A percentile compares a stretch with the other conserved stretches of the same genome.
phyloP scores from a whole-genome alignment of 1,140 invertebrate species.

The Lepidotrigona ventralis region DNA sequence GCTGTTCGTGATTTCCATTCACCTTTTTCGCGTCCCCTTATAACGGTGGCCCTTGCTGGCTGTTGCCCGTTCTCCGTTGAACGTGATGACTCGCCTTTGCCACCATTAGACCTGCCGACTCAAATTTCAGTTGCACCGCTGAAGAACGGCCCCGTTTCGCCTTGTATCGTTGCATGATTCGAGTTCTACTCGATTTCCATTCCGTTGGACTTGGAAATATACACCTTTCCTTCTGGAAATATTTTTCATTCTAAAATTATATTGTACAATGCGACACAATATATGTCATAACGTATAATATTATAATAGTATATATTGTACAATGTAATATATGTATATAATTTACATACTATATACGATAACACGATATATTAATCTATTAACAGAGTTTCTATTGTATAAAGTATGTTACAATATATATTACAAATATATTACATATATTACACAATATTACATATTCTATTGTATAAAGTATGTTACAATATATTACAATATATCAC shows the following conservation, averaged over 20 bases:
- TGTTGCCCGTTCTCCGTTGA: slow-evolving; percentile 32
- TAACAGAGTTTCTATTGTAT: too few relatives aligned
- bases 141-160: slow-evolving; percentile 16
- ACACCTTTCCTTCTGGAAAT: neutral
- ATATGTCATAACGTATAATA: too few relatives aligned
- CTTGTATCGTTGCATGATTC: slow-evolving; percentile 26
- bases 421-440: too few relatives aligned
- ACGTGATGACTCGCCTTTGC: slow-evolving; percentile 75
- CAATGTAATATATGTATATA: too few relatives aligned
- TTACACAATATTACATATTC: too few relatives aligned
- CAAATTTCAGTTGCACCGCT: slow-evolving; percentile 74
- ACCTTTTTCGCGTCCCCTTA: slow-evolving; percentile 31
- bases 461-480: too few relatives aligned
- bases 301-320: too few relatives aligned
- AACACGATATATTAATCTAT: too few relatives aligned
- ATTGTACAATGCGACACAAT: too few relatives aligned
- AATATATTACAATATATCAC: too few relatives aligned
- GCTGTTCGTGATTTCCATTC: slow-evolving; percentile 52
- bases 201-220: neutral
- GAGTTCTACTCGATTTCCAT: slow-evolving; percentile 7
- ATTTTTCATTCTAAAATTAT: neutral
- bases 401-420: too few relatives aligned
- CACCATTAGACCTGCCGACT: slow-evolving; percentile 77
- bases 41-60: slow-evolving; percentile 19
- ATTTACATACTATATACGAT: too few relatives aligned